Conservation (phyloP, 2,888 invertebrate species). For the Seladonia tumulorum region DNA sequence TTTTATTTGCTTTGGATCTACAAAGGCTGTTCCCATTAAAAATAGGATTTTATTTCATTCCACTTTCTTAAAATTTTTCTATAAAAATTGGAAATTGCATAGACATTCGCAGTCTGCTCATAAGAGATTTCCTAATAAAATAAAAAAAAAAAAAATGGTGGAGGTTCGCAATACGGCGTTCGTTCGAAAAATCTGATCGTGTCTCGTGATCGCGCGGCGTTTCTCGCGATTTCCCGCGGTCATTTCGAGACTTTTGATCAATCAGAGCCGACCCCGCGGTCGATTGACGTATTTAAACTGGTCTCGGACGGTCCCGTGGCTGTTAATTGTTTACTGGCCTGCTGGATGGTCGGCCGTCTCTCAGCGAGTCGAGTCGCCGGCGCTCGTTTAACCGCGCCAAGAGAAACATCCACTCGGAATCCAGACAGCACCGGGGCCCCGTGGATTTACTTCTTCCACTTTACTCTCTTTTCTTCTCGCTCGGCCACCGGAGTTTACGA, state of each 20-base stretch:
- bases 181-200: neutral
- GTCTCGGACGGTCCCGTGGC: slow-evolving; percentile 8
- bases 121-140: no score
- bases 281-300: slow-evolving; percentile 46
- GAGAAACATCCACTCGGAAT: slow-evolving; percentile 22
- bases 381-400: slow-evolving; percentile 31
- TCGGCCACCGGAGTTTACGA: neutral
- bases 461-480: neutral
- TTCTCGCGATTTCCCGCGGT: slow-evolving; percentile 49
- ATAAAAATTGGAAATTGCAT: no score
- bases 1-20: no score
- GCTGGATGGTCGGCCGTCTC: neutral
- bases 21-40: no score
- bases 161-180: neutral
- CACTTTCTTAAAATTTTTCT: no score
- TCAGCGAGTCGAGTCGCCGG: neutral
- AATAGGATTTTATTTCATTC: no score
- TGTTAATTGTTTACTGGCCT: slow-evolving; percentile 40
- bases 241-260: slow-evolving; percentile 45
- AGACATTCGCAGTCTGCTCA: no score
- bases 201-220: neutral
- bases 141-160: neutral
- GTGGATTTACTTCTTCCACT: neutral
- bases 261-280: slow-evolving; percentile 43
- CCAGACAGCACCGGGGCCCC: neutral